Conservation (phyloP, 2,113 vertebrate genomes). For the Rhabdornis inornatus region DNA sequence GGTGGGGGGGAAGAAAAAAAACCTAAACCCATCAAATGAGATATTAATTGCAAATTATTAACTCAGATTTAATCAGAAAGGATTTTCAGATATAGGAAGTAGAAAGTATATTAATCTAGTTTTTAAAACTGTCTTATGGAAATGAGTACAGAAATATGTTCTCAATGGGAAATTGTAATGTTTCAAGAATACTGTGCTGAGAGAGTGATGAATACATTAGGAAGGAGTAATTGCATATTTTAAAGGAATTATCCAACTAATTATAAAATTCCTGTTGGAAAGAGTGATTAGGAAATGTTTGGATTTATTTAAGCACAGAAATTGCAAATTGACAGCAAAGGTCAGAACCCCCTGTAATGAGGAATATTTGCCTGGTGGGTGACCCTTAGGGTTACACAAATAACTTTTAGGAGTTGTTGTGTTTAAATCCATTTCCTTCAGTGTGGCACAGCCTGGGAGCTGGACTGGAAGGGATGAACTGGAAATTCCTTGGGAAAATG, state of each 20-base stretch:
- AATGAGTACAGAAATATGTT: slow-evolving; percentile 10
- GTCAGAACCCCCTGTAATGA: not conserved
- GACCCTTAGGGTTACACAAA: not conserved
- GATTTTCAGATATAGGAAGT: not conserved
- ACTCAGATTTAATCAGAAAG: not conserved
- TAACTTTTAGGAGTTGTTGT: not conserved
- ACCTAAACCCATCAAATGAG: not conserved
- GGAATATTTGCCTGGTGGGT: not conserved
- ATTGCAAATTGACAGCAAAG: not conserved
- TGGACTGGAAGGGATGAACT: not conserved
- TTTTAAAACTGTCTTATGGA: not conserved
- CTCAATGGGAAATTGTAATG: not conserved
- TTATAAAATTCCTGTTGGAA: not conserved
- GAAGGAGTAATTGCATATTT: slow-evolving; percentile 18
- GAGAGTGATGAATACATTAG: slow-evolving; percentile 1
- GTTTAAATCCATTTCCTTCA: accelerated
- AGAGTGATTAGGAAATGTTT: not conserved
- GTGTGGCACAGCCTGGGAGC: not conserved
- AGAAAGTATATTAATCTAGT: slow-evolving; percentile 7
- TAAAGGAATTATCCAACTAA: not conserved
- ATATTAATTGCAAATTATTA: not conserved
- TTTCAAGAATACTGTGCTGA: not conserved
- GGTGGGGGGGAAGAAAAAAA: accelerated
- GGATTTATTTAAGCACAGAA: not conserved
- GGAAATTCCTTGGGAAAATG: not conserved